Percentiles rank a stretch among this genome's conserved stretches.
These are phyloP conservation scores for Sus scrofa DNA, from an alignment of 2,113 vertebrate genomes.

Conservation along the genomic window DNA sequence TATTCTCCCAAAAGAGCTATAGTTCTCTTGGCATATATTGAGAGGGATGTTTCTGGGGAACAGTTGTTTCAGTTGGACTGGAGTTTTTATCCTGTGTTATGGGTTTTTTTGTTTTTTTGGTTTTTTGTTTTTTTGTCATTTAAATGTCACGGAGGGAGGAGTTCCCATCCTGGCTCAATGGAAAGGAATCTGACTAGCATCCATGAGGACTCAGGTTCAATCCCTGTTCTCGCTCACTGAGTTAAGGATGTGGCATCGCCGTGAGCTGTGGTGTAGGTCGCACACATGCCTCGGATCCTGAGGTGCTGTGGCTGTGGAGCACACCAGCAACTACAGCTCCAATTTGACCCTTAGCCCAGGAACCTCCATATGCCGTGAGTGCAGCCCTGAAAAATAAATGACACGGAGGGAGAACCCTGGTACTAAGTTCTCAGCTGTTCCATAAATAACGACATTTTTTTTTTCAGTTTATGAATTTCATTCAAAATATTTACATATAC, in stretches of 20 bases:
- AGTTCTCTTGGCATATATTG: slow-evolving; percentile 43
- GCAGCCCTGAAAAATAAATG: background rate
- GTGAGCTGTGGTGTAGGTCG: too few species aligned
- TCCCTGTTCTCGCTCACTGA: too few species aligned
- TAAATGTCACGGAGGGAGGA: background rate
- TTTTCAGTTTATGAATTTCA: slow-evolving; percentile 43
- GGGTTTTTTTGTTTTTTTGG: too few species aligned
- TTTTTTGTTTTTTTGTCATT: background rate
- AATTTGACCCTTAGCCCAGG: too few species aligned
- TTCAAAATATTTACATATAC: background rate
- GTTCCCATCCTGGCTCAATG: too few species aligned
- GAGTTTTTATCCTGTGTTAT: background rate
- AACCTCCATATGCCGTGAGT: too few species aligned
- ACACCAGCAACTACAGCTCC: too few species aligned
- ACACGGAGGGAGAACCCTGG: background rate
- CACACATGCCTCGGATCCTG: too few species aligned
- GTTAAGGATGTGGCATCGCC: too few species aligned
- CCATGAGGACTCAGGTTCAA: too few species aligned
- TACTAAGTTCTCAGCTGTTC: background rate
- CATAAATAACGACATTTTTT: slow-evolving; percentile 5
- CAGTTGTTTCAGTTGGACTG: slow-evolving; percentile 30
- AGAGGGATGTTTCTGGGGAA: slow-evolving; percentile 27
- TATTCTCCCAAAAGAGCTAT: background rate
- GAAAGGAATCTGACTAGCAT: too few species aligned
- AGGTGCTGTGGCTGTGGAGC: too few species aligned